These are phyloP conservation scores for Pardalotus punctatus DNA, from an alignment of 2,113 vertebrate genomes.

Conservation along the genomic window DNA sequence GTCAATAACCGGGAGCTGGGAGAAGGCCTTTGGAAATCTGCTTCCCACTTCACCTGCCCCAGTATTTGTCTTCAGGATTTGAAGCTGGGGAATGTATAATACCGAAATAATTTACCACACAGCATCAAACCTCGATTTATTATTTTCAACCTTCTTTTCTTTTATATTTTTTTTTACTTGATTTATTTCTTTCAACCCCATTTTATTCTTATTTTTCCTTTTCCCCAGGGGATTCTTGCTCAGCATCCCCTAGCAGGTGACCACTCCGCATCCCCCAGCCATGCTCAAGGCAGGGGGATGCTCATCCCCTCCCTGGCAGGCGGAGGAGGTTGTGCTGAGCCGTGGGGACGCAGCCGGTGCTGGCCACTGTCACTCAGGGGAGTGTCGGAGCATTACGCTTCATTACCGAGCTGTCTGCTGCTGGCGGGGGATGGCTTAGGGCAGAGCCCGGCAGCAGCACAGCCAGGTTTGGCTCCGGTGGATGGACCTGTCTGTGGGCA, in stretches of 20 bases:
- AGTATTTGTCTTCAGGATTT: constrained; percentile 15
- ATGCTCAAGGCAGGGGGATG: background rate
- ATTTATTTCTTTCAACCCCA: background rate
- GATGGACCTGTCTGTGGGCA: background rate
- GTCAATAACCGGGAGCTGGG: background rate
- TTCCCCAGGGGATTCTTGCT: background rate
- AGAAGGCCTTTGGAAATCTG: constrained; percentile 18
- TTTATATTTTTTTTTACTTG: background rate
- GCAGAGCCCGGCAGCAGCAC: background rate
- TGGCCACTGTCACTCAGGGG: constrained; percentile 52
- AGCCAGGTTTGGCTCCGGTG: background rate
- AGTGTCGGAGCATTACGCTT: constrained; percentile 42
- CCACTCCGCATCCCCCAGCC: background rate
- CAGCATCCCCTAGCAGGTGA: background rate
- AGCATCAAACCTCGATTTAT: background rate
- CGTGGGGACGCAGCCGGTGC: background rate
- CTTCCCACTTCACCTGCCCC: background rate
- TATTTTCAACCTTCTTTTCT: background rate
- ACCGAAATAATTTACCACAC: background rate
- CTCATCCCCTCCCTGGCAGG: background rate
- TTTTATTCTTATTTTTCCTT: background rate
- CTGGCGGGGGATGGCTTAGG: constrained; percentile 48
- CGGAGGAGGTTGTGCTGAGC: constrained; percentile 12
- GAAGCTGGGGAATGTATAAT: background rate
- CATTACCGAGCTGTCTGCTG: constrained; percentile 68